Base-by-base conservation (phyloP, 2,888 invertebrate species). In the Leptothorax acervorum region DNA sequence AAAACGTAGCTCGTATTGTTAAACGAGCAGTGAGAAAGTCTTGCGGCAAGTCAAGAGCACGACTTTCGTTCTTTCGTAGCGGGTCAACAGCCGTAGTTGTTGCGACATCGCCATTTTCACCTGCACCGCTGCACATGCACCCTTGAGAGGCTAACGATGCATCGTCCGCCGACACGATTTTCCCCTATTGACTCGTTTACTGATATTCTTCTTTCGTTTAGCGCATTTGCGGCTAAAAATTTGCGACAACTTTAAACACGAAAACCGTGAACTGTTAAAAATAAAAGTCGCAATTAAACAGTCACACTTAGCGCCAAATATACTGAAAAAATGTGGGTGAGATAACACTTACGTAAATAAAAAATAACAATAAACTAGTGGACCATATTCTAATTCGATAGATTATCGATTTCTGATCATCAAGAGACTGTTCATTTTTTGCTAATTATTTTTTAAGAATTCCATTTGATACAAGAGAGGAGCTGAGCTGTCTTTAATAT, bases 41-140 rank as follows among this genome's bases (percentile, higher is more conserved):
- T 71, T 48, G 60, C 45, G 15, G 39, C 78, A 39, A 70, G 78
- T 70, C 45, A 79, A 60, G 71, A 79, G 60, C 57, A 60, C 18
- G 48, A 79, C 57, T 79, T 71, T 79, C 53, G 63, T 76, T 53
- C 75, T 65, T 76, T 53, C 57, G 45, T 48, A 60, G 70, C 70
- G 71, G 71, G 79, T 79, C 70, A 70, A 79, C 57, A 79, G 57
- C 71, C 71, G 71, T 31, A 23, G n/a, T 57, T 45, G 45, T 79
- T 79, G 57, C 79, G 35, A 79, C 71, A 79, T 79, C 79, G 57
- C n/a, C 71, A 79, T 79, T 79, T 79, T 79, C 79, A 79, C 79
- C 57, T 79, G 70, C 57, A 9, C 48, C 57, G 57, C 57, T 42
- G 45, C 78, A 70, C 78, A 70, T 35, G 55, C 78, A 79, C 78